phyloP scores from a whole-genome alignment of 2,797 vertebrate genomes.

The Austrolebias charrua region DNA sequence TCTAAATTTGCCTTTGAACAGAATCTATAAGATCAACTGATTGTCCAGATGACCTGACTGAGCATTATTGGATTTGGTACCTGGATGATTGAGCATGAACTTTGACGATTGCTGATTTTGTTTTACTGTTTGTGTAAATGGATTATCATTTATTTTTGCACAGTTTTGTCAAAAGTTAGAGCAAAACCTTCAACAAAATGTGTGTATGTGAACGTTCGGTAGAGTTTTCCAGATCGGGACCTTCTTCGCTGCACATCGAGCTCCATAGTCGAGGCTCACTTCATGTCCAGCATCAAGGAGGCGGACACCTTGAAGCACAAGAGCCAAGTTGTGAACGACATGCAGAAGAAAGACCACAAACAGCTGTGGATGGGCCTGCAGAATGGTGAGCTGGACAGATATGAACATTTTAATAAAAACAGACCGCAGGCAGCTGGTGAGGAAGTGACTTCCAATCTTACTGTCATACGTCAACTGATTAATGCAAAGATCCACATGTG shows the following conservation, averaged over 20 bases:
- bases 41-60: no score
- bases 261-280: constrained; percentile 95
- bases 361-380: constrained; percentile 99
- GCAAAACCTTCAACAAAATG: constrained; percentile 1
- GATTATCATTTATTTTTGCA: neutral
- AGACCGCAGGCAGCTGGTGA: constrained; percentile 89
- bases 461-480: constrained; percentile 24
- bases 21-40: no score
- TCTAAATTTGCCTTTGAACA: no score
- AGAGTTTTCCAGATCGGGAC: constrained; percentile 95
- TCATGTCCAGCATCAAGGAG: constrained; percentile 98
- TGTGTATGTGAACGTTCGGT: constrained; percentile 23
- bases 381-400: constrained; percentile 82
- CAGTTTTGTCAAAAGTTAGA: neutral
- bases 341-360: constrained; percentile 99
- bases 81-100: no score
- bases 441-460: constrained; percentile 65
- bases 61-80: no score
- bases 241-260: constrained; percentile 92
- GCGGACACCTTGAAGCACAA: constrained; percentile 99
- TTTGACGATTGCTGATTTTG: no score
- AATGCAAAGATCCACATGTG: constrained; percentile 23
- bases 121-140: no score
- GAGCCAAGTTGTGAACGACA: constrained; percentile 97
- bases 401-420: constrained; percentile 74